Percentiles rank a stretch among this genome's conserved stretches.
phyloP scores from a whole-genome alignment of 2,888 invertebrate species.

The Papilio gigon region DNA sequence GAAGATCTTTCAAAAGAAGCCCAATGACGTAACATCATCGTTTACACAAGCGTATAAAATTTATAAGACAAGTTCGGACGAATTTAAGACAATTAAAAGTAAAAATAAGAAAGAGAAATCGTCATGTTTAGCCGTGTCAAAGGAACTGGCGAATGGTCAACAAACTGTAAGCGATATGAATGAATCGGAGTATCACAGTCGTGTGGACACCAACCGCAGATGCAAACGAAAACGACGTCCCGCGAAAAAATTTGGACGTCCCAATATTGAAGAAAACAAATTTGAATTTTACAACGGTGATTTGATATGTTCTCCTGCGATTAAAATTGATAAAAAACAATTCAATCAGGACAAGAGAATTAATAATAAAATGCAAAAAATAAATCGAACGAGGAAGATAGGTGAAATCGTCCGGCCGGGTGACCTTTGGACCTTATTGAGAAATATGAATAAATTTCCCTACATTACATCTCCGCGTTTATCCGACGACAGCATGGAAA shows the following conservation, averaged over 20 bases:
- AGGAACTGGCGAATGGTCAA: conserved; percentile 55
- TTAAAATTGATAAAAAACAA: conserved; percentile 58
- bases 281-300: conserved; percentile 62
- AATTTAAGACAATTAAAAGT: conserved; percentile 57
- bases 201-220: conserved; percentile 50
- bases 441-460: conserved; percentile 69
- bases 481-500: conserved; percentile 60
- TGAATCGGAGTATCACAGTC: conserved; percentile 65
- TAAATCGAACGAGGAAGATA: conserved; percentile 42
- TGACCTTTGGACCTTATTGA: conserved; percentile 71
- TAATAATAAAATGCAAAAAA: conserved; percentile 43
- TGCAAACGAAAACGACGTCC: conserved; percentile 57
- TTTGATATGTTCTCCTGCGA: conserved; percentile 59
- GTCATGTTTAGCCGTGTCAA: conserved; percentile 66
- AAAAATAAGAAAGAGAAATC: conserved; percentile 68
- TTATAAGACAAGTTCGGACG: conserved; percentile 72
- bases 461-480: conserved; percentile 65
- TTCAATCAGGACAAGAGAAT: conserved; percentile 55
- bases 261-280: conserved; percentile 50
- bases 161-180: conserved; percentile 73
- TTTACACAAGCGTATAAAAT: conserved; percentile 64
- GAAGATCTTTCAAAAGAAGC: conserved; percentile 57
- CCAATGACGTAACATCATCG: conserved; percentile 57
- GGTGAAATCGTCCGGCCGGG: conserved; percentile 52
- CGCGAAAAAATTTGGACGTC: conserved; percentile 50